Evolutionary conservation across 2,888 invertebrate genomes (phyloP), one percentile per base, ranked within the genome.

Genomic region (Herminia tarsipennalis): DNA sequence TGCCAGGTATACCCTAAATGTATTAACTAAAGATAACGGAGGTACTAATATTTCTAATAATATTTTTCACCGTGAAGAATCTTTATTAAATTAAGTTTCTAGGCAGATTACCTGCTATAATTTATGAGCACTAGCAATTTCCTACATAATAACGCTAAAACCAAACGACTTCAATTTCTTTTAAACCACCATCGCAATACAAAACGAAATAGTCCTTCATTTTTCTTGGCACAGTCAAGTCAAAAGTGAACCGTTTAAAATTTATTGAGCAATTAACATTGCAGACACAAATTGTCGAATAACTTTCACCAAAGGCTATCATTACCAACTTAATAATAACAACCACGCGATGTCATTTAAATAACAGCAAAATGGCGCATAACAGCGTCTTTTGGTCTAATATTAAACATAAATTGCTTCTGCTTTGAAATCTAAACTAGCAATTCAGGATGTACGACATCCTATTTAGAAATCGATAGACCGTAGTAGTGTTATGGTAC

Each of bases 381-480:
- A 12, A 14, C 24, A 3, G 16, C 10, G 33, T 4, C 9, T 38
- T 22, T 30, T 30, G 4, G 8, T n/a, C n/a, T 8, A 30, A 49
- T 41, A 38, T 46, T 38, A 42, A 28, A 41, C 39, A 43, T 40
- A 56, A 50, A 56, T 51, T 56, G 39, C 41, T 51, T 40, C 32
- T 47, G 41, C 63, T 62, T 47, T 56, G 51, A 51, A 62, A 58
- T 38, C 42, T 45, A 39, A 45, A 49, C 45, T 33, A 50, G 43
- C 50, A 43, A 50, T 56, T 61, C 50, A 56, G 57, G 50, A 56
- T 50, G 43, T 56, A 61, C 43, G 37, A 46, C 56, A 62, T 58
- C 63, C 45, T 56, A 50, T 61, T 58, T 56, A 30, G 13, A 30
- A 46, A 56, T 57, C 57, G 61, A 57, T 61, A 42, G 47, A n/a